Base-by-base conservation (phyloP, 2,888 invertebrate genomes). In the Graphium colonna region DNA sequence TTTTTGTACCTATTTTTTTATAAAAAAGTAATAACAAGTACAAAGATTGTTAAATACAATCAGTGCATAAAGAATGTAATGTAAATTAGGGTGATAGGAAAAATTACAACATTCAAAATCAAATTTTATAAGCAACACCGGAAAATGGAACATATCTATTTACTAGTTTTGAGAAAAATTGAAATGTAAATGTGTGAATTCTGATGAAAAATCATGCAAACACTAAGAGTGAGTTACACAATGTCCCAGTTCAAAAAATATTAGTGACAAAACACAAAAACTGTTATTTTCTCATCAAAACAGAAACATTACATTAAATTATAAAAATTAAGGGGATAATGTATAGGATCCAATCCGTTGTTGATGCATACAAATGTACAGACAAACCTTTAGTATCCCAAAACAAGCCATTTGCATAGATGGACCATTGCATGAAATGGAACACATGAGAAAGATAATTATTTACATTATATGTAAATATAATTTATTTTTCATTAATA, bases 341-440 rank as follows among this genome's bases (percentile, higher is more conserved):
- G 59, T 63, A 60, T 5, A 52, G 13, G 50, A 56, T 60, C 55
- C 59, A 56, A 63, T 60, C 55, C 60, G 56, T 62, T 58, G 60
- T 39, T 52, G 59, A 51, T 67, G 69, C 67, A 60, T 67, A 73
- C 67, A 72, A 31, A 33, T 21, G 5, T 2, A 56, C 53, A 65
- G 57, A 60, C 59, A 56, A 56, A 55, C 52, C 65, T 61, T 61
- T 59, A 21, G 55, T 59, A 49, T 59, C 52, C 59, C 52, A 54
- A 48, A 55, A 58, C 56, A 40, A 59, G 55, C 58, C 47, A 51
- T 58, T 53, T 51, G 52, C 62, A 60, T 59, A 64, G 60, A 74
- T 74, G 73, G 59, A 64, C 59, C 69, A 67, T 66, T 60, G 79
- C 75, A 71, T 79, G 80, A 77, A 76, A 78, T 76, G 75, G 64